Base-by-base conservation (phyloP, 2,113 vertebrate species). In the Clarias magur region DNA sequence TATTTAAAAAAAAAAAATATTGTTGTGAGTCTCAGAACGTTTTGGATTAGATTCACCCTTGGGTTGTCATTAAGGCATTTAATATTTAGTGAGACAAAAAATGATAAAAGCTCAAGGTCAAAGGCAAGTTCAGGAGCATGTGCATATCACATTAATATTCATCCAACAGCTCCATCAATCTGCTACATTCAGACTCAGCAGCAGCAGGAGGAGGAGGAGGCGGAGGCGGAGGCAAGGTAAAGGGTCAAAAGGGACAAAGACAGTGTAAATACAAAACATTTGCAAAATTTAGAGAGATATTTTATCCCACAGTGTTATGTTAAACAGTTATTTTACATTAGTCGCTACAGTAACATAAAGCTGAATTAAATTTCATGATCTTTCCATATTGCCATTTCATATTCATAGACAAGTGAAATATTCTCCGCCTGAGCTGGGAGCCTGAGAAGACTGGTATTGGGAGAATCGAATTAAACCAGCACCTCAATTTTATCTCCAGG, bases 151-250 rank as follows among this genome's bases (percentile, higher is more conserved):
- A 93, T 93, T 93, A 92, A 93, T 94, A 93, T 94, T 93, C 92
- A 94, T 92, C 90, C 87, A 90, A 54, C 91, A 93, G 89, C 89
- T 27, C 86, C 86, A 94, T 94, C 93, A 93, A 93, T 94, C 93
- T 90, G 88, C 88, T 87, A 80, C 75, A 90, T 83, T 91, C 90
- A 85, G 81, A 83, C 80, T 89, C 56, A 60, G 79, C 56, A 60
- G 79, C 4, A 60, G 15, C 19, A 60, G 76, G 0, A 57, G 27
- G 0, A 57, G 27, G 1, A 87, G 80, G 78, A 75, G 86, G 88
- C 83, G 81, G 82, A 79, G 86, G 88, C 82, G 82, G 82, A 87
- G 86, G 25, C 15, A 30, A 62, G 70, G 82, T 80, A 87, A 83
- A 82, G 82, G 88, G 90, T 85, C 85, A 81, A 65, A 87, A 89